phyloP scores from a whole-genome alignment of 2,797 vertebrate genomes.

The Chaunax sp. region DNA sequence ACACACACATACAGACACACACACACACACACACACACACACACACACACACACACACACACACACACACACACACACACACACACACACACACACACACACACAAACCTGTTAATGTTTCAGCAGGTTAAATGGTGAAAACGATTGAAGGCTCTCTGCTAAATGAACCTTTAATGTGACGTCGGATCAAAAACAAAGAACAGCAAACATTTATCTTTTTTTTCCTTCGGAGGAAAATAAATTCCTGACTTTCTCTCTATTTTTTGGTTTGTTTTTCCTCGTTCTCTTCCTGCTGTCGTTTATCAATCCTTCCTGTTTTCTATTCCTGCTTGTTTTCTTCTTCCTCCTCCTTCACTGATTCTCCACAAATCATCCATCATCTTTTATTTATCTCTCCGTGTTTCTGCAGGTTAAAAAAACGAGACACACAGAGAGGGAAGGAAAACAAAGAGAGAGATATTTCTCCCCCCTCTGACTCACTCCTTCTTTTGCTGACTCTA shows the following conservation, averaged over 20 bases:
- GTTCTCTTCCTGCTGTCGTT: constrained; percentile 43
- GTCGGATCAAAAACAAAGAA: neutral
- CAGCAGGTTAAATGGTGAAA: constrained; percentile 25
- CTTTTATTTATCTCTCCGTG: neutral
- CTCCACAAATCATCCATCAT: neutral
- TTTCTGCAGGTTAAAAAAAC: neutral
- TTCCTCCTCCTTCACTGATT: neutral
- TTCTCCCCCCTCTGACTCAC: constrained; percentile 50
- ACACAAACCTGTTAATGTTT: constrained; percentile 35
- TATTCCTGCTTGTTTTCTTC: neutral
- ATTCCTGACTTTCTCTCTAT: neutral
- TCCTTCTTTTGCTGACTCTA: constrained; percentile 31
- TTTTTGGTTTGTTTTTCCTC: neutral
- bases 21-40: constrained; percentile 18
- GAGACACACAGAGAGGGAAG: too few species aligned
- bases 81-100: neutral
- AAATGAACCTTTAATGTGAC: constrained; percentile 2
- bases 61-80: neutral
- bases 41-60: constrained; percentile 25
- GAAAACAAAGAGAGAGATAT: neutral
- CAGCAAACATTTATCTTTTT: neutral
- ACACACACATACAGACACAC: neutral
- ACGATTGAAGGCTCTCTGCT: neutral
- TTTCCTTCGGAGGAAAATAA: neutral
- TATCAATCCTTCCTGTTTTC: constrained; percentile 33